Base-by-base conservation (phyloP, 2,797 vertebrate genomes). In the Rhynchotus rufescens region DNA sequence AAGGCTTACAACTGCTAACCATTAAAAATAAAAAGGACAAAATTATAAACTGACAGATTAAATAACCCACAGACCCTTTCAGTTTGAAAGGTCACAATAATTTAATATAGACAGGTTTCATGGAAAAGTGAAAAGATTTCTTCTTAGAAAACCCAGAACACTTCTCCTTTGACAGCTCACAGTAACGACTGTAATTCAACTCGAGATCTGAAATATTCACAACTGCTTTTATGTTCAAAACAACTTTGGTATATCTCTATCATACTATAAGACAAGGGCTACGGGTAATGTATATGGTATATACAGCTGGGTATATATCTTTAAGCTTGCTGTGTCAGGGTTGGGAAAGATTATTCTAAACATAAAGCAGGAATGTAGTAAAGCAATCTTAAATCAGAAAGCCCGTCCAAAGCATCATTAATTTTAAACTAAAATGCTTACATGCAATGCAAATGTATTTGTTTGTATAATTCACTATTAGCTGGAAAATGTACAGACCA, bases 401-500 rank as follows among this genome's bases (percentile, higher is more conserved):
- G 28, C 36, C 77, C 88, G 57, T 13, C 89, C 51, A 36, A 17
- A 86, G 38, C 21, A 51, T 34, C 42, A 11, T 21, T 7, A 4
- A 11, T 17, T 85, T 64, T 5, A 34, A 82, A 23, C 28, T 64
- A 22, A 74, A 69, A 67, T 12, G 22, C 65, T 71, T 45, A 12
- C 21, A 30, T 7, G 23, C 6, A 73, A 57, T 8, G 7, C 0
- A 0, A 34, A 26, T 51, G 34, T 51, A 34, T 84, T 68, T 67
- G 69, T 57, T 65, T 80, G 78, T 47, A 45, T 32, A 79, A 67
- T 20, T 90, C 77, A 21, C 56, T 73, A 44, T 57, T 25, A 94
- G 84, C 82, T 74, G 54, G 54, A 80, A 82, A 94, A 91, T 76
- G 71, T 89, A 93, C 94, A 88, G 89, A 47, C 80, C 78, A 73